Percentiles rank a stretch among this genome's conserved stretches.
Conservation (phyloP, 2,113 vertebrate species). For the Calonectris borealis region DNA sequence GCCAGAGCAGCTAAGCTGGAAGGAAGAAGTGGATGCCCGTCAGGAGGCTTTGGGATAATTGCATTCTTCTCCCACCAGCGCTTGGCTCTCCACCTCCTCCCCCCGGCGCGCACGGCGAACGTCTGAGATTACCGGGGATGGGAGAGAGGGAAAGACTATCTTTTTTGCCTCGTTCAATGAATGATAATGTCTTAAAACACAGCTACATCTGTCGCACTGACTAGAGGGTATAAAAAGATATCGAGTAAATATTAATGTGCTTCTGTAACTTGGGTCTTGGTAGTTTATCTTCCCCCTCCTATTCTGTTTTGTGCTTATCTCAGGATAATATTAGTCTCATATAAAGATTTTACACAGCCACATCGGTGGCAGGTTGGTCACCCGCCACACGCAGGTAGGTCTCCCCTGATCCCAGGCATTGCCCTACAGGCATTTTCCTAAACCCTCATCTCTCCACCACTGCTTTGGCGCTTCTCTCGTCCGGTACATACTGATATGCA, state of each 20-base stretch:
- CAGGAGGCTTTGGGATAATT: conserved; percentile 74
- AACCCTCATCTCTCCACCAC: neutral
- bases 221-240: conserved; percentile 70
- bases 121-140: neutral
- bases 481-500: neutral
- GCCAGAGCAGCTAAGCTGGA: conserved; percentile 64
- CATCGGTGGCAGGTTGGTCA: neutral
- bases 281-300: neutral
- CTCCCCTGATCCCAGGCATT: neutral
- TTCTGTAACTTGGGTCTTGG: neutral
- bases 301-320: neutral
- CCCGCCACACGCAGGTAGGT: neutral
- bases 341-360: neutral
- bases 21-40: conserved; percentile 43
- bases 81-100: conserved; percentile 41
- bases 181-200: conserved; percentile 60
- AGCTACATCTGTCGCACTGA: conserved; percentile 72
- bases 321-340: neutral
- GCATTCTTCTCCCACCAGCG: conserved; percentile 71
- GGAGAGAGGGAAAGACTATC: conserved; percentile 45
- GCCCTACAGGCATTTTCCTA: neutral
- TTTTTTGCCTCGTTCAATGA: conserved; percentile 60
- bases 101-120: neutral
- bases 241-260: conserved; percentile 68
- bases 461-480: neutral